Evolutionary conservation across 2,888 invertebrate species (phyloP).

Genomic region (Eristalis arbustorum): DNA sequence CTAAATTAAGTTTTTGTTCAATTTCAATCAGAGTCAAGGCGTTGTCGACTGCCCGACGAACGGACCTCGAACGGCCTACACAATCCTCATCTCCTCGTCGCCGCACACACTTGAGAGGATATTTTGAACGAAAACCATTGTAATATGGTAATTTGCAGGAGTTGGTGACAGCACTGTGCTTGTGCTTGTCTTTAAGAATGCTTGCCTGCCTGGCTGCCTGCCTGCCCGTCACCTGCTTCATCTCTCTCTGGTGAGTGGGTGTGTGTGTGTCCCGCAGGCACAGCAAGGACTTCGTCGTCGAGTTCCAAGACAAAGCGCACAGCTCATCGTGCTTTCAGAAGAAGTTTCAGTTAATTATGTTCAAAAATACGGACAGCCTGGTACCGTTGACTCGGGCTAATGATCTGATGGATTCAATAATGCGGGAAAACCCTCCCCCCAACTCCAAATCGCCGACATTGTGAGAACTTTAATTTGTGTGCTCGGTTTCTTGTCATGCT

Average conservation of each 20-base stretch:
- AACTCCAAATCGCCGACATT: background rate
- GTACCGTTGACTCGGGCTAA: conserved; percentile 27
- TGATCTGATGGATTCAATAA: conserved; percentile 32
- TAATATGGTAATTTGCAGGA: conserved; percentile 11
- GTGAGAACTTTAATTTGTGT: conserved; percentile 6
- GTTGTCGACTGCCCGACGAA: background rate
- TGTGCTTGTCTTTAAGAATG: conserved; percentile 17
- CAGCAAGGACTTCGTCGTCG: background rate
- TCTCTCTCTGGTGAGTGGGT: background rate
- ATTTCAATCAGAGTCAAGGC: conserved; percentile 49
- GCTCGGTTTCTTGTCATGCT: conserved; percentile 38
- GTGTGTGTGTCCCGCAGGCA: background rate
- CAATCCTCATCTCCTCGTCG: no score
- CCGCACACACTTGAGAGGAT: background rate
- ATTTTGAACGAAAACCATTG: conserved; percentile 29
- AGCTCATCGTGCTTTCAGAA: background rate
- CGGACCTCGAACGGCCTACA: background rate
- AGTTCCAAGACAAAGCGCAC: conserved; percentile 8
- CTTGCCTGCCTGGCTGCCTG: no score
- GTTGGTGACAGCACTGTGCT: background rate
- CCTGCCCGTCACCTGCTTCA: background rate
- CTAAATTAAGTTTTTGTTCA: conserved; percentile 67
- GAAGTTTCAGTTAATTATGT: conserved; percentile 46
- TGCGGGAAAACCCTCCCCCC: background rate
- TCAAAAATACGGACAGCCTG: background rate